These are phyloP conservation scores for Crematogaster levior DNA, from an alignment of 2,888 invertebrate species.

Conservation along the genomic window DNA sequence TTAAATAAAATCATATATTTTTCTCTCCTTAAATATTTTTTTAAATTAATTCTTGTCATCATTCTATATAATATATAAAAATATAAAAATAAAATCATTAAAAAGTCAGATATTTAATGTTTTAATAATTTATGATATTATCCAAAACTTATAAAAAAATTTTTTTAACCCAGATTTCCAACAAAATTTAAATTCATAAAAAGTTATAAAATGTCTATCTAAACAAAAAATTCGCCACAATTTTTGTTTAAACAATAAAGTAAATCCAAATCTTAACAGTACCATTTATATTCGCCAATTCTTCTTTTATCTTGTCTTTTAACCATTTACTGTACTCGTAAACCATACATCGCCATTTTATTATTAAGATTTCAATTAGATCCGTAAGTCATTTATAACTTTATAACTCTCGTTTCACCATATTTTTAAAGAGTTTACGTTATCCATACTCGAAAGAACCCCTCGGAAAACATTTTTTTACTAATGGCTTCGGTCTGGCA, in stretches of 20 bases:
- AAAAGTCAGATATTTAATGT: not conserved
- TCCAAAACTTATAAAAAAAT: not conserved
- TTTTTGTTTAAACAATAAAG: too few relatives aligned
- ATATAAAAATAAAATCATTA: not conserved
- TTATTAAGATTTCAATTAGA: conserved; percentile 78
- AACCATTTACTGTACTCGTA: not conserved
- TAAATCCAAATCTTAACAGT: not conserved
- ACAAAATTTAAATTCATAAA: not conserved
- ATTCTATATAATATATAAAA: not conserved
- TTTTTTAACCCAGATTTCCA: not conserved
- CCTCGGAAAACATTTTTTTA: conserved; percentile 85
- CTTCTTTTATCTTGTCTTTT: not conserved
- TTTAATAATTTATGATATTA: not conserved
- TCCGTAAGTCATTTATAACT: conserved; percentile 80
- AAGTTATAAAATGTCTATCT: not conserved
- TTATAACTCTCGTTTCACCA: conserved; percentile 73
- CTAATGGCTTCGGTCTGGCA: conserved; percentile 82
- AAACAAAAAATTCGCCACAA: too few relatives aligned
- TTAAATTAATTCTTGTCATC: not conserved
- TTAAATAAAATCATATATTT: not conserved
- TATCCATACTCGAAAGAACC: conserved; percentile 80
- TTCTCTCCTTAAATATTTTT: not conserved
- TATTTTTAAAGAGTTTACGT: conserved; percentile 79
- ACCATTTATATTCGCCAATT: not conserved
- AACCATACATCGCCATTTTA: too few relatives aligned